phyloP scores from a whole-genome alignment of 2,797 vertebrate species.

The Fundulus diaphanus region DNA sequence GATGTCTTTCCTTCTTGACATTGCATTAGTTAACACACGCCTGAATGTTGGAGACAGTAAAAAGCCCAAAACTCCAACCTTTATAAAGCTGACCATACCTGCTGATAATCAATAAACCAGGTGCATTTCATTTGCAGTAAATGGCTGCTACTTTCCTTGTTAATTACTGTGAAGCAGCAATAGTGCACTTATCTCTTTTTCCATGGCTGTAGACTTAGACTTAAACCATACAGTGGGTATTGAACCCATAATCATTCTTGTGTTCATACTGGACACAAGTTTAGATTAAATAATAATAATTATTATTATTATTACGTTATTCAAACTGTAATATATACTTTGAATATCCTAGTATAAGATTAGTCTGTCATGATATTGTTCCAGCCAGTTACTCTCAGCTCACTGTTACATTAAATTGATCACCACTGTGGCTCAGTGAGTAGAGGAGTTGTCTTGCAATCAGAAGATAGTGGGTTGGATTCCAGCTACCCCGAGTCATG shows the following conservation, averaged over 20 bases:
- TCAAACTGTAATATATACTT: constrained; percentile 33
- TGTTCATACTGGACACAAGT: constrained; percentile 22
- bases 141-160: neutral
- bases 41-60: too few species aligned
- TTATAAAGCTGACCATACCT: too few species aligned
- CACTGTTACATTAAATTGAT: neutral
- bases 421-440: too few species aligned
- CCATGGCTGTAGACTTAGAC: neutral
- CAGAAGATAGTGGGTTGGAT: too few species aligned
- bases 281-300: constrained; percentile 7
- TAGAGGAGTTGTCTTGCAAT: too few species aligned
- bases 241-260: neutral
- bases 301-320: constrained; percentile 13
- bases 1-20: too few species aligned
- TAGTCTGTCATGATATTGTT: neutral
- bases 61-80: too few species aligned
- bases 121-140: too few species aligned
- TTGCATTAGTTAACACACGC: neutral
- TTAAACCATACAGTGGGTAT: neutral
- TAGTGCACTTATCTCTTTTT: neutral
- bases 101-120: too few species aligned
- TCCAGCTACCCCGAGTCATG: too few species aligned
- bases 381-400: constrained; percentile 12
- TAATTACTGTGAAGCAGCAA: neutral
- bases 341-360: neutral